Evolutionary conservation across 2,888 invertebrate species (phyloP).

Genomic region (Trissolcus japonicus): DNA sequence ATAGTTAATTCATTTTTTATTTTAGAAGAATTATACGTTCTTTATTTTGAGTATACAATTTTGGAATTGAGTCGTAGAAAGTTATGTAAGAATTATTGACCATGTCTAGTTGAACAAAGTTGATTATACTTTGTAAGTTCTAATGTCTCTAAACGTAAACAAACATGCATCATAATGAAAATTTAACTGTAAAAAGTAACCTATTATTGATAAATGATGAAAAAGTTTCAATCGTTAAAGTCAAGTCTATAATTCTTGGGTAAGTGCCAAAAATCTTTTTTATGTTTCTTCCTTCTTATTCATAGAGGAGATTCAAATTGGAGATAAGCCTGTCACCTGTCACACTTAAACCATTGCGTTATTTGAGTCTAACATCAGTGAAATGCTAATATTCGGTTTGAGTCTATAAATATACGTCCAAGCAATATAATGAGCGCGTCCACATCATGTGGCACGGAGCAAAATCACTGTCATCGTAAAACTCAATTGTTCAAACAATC

Average conservation of each 20-base stretch:
- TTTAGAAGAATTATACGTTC: no score
- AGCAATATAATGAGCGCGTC: conserved; percentile 25
- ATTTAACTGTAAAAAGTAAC: no score
- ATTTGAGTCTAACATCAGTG: conserved; percentile 43
- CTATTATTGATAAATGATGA: conserved; percentile 28
- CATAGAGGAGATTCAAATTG: conserved; percentile 38
- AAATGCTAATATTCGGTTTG: conserved; percentile 48
- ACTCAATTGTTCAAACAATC: conserved; percentile 24
- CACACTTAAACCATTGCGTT: conserved; percentile 49
- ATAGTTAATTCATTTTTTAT: no score
- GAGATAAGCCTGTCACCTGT: conserved; percentile 52
- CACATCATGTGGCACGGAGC: conserved; percentile 3
- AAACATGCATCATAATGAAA: conserved; percentile 2
- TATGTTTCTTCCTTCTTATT: conserved; percentile 30
- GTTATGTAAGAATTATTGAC: conserved; percentile 8
- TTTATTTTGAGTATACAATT: no score
- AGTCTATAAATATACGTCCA: conserved; percentile 29
- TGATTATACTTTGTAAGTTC: no score
- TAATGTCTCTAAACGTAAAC: no score
- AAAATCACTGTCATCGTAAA: conserved; percentile 37
- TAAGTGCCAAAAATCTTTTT: conserved; percentile 50
- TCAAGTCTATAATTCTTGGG: conserved; percentile 35
- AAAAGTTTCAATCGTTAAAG: conserved; percentile 21
- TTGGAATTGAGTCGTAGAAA: conserved; percentile 1
- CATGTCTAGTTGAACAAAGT: background rate